These are phyloP conservation scores for Rhagonycha fulva DNA, from an alignment of 2,888 invertebrate genomes.

Conservation along the genomic window DNA sequence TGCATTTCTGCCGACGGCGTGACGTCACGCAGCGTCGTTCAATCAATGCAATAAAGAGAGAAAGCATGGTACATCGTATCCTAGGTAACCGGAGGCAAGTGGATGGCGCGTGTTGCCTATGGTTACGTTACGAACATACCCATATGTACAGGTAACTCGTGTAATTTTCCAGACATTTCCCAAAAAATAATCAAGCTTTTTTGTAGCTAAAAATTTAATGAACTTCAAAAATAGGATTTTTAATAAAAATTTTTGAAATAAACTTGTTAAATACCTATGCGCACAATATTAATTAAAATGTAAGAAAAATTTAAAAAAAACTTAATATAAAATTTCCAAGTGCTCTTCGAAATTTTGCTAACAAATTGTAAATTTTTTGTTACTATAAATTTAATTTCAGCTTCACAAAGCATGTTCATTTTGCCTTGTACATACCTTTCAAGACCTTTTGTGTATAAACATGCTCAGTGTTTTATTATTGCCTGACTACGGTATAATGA, in stretches of 20 bases:
- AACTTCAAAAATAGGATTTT: not conserved
- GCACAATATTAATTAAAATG: not conserved
- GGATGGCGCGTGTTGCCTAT: conserved; percentile 29
- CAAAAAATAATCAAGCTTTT: conserved; percentile 9
- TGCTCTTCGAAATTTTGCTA: not conserved
- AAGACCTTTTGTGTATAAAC: not conserved
- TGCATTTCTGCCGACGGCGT: conserved; percentile 31
- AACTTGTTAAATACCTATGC: not conserved
- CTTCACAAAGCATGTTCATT: not conserved
- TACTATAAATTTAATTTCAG: not conserved
- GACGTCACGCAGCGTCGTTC: conserved; percentile 31
- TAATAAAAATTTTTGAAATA: not conserved
- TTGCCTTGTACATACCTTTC: not conserved
- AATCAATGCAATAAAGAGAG: conserved; percentile 30
- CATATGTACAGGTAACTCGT: conserved; percentile 26
- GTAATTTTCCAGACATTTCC: conserved; percentile 12
- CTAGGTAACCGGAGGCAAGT: conserved; percentile 26
- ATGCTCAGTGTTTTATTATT: not conserved
- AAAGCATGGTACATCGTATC: conserved; percentile 19
- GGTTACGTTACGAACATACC: conserved; percentile 22
- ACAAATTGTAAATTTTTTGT: not conserved
- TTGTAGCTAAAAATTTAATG: not conserved
- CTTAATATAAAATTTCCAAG: not conserved
- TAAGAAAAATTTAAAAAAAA: not conserved
- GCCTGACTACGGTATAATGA: not conserved